Percentiles rank a stretch among this genome's conserved stretches.
These are phyloP conservation scores for Andrena chrysosceles DNA, from an alignment of 2,888 invertebrate genomes.

Conservation along the genomic window DNA sequence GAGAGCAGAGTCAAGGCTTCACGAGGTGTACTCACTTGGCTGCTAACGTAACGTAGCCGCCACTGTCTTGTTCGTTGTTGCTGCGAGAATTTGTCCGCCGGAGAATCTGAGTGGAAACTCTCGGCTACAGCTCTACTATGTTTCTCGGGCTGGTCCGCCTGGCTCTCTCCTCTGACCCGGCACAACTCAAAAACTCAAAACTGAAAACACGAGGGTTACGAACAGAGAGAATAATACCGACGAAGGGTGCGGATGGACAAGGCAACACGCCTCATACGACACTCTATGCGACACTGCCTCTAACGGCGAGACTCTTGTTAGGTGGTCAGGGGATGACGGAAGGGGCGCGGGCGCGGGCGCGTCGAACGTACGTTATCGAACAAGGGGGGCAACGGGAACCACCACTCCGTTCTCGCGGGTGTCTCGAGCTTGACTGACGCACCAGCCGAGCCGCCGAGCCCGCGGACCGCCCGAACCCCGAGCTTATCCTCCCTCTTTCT, in stretches of 20 bases:
- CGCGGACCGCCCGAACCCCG: conserved; percentile 59
- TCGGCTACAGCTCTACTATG: not conserved
- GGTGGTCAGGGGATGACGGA: conserved; percentile 56
- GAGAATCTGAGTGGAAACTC: not conserved
- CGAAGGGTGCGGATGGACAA: not conserved
- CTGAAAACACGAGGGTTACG: conserved; percentile 40
- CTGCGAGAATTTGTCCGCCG: conserved; percentile 15
- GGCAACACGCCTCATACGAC: conserved; percentile 56
- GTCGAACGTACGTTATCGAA: conserved; percentile 63
- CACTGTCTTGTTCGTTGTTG: conserved; percentile 50
- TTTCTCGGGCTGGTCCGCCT: not conserved
- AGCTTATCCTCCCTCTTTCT: conserved; percentile 30
- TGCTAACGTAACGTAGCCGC: conserved; percentile 61
- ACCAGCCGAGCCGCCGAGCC: conserved; percentile 70
- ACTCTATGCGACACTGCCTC: conserved; percentile 70
- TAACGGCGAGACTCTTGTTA: conserved; percentile 49
- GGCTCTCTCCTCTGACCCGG: conserved; percentile 19
- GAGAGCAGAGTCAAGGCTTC: conserved; percentile 48
- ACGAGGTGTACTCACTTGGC: conserved; percentile 60
- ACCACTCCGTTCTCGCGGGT: conserved; percentile 76
- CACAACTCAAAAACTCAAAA: conserved; percentile 23
- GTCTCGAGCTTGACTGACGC: conserved; percentile 82
- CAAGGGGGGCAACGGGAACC: conserved; percentile 69
- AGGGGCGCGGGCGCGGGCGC: conserved; percentile 56
- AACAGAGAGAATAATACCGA: conserved; percentile 1